Evolutionary conservation across 2,888 invertebrate species (phyloP), one percentile per base, ranked within the genome.

Genomic region (Patella ulyssiponensis): DNA sequence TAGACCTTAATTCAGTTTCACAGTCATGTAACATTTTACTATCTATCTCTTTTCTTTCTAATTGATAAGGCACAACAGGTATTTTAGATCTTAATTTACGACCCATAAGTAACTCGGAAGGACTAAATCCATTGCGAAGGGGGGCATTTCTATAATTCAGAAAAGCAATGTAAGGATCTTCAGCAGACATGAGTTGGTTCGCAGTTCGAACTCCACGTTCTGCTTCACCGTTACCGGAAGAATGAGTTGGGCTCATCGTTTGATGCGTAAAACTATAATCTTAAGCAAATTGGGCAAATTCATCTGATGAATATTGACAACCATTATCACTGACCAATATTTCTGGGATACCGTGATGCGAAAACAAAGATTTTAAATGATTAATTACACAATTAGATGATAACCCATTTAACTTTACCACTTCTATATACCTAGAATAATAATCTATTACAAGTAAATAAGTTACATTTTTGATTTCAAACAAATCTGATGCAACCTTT

Each of bases 371-470:
- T 64, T 69, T 77, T 33, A 75, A 73, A 15, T 77, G 53, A 23
- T 77, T 27, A 7, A 77, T 54, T 51, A 73, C 54, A 53, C 73
- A 53, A n/a, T 64, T 73, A 27, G 77, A 69, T n/a, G 69, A 58
- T 33, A 69, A 69, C 15, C 56, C 52, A 52, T 1, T 17, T 20
- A 77, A 52, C 17, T 73, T 54, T 33, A 70, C 64, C 58, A 73
- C 73, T 73, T 77, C 73, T n/a, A 17, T 70, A 70, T 64, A 73
- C n/a, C 33, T 27, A 3, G 73, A 77, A 20, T 17, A 44, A 27
- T 73, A 77, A 69, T 77, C 77, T 64, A 44, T 54, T 15, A 71
- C 71, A 14, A 77, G 70, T 52, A 77, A 73, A 73, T n/a, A n/a
- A n/a, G n/a, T n/a, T n/a, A n/a, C n/a, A n/a, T n/a, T n/a, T n/a